Evolutionary conservation across 2,888 invertebrate genomes (phyloP), one percentile per base, ranked within the genome.

Genomic region (Epirrhoe alternata): DNA sequence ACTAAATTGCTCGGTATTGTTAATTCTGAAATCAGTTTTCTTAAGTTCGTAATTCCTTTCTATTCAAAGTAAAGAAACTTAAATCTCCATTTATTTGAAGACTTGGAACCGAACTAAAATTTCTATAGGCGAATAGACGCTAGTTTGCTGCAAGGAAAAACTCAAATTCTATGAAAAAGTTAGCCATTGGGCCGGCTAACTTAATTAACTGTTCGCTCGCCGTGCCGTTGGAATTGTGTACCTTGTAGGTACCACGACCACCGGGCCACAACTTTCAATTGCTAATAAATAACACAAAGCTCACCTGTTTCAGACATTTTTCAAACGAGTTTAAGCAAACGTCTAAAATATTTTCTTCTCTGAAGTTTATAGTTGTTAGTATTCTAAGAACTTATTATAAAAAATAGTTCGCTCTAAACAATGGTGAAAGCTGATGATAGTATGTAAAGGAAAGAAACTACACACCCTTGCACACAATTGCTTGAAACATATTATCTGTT

Each of bases 101-200:
- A 55, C 42, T 30, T 47, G 8, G 10, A 59, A 47, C 49, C 24
- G 47, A 45, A 35, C 47, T 47, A 31, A 55, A 56, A 54, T 54
- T 14, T 24, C 16, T 33, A 61, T 50, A 17, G 47, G 10, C 49
- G 45, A 33, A 49, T 45, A 35, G 16, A 59, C 42, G 35, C 12
- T 42, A 47, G 35, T 60, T 50, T 24, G 57, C 60, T 65, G 65
- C 61, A 64, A 58, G 61, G 65, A 57, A 57, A 67, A 74, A 66
- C 68, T 69, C 65, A 63, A 74, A 67, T 72, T 71, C 72, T 58
- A 64, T 72, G 67, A 71, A 74, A 74, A 74, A 74, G 72, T 74
- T 71, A 61, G 66, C 59, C 73, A 66, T 64, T 61, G 69, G 69
- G 67, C 67, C 58, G 62, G 59, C 65, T 70, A 70, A 72, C 72